These are phyloP conservation scores for Cichladusa arquata DNA, from an alignment of 2,113 vertebrate species.

Conservation along the genomic window DNA sequence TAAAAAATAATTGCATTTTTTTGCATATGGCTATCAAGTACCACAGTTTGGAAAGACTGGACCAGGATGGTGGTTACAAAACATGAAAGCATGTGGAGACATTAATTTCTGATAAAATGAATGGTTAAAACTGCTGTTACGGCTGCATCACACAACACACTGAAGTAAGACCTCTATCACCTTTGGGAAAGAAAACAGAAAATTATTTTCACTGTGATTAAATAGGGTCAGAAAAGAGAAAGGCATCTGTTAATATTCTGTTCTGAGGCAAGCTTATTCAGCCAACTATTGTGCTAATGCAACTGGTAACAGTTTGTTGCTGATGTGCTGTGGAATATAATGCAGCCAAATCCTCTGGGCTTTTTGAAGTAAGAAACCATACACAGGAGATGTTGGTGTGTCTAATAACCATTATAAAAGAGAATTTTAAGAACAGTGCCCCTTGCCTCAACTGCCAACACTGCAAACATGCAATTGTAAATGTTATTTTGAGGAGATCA, in stretches of 20 bases:
- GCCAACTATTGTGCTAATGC: not conserved
- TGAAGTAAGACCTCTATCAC: not conserved
- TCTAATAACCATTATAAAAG: not conserved
- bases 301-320: slow-evolving; percentile 23
- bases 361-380: not conserved
- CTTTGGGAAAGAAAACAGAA: not conserved
- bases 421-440: not conserved
- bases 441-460: not conserved
- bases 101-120: no score
- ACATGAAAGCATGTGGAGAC: not conserved
- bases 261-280: not conserved
- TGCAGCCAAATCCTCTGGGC: not conserved
- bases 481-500: not conserved
- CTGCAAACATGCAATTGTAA: not conserved
- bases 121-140: no score
- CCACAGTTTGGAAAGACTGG: not conserved
- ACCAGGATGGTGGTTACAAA: not conserved
- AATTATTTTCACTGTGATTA: not conserved
- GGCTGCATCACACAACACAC: no score
- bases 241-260: not conserved
- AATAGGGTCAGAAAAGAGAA: not conserved
- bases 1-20: not conserved
- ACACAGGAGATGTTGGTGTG: not conserved
- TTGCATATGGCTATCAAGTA: not conserved
- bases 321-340: slow-evolving; percentile 1